phyloP scores from a whole-genome alignment of 2,797 vertebrate genomes.

The Rhinella marina region DNA sequence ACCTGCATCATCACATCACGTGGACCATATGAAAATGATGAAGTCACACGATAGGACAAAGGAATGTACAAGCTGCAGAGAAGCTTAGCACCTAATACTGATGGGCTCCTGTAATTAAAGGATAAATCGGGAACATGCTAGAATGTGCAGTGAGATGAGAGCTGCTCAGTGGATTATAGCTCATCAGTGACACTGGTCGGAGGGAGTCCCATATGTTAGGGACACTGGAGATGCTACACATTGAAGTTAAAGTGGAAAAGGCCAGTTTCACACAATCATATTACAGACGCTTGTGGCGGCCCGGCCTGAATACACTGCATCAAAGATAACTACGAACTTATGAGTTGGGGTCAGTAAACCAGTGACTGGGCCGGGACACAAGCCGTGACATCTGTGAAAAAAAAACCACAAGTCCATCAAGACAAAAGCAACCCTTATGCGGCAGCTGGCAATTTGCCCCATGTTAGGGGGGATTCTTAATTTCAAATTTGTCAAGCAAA shows the following conservation, averaged over 20 bases:
- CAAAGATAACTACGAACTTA: too few relatives aligned
- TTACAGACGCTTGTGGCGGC: too few relatives aligned
- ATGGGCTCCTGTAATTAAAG: constrained; percentile 38
- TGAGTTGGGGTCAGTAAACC: too few relatives aligned
- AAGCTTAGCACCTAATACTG: constrained; percentile 11
- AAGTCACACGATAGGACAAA: background rate
- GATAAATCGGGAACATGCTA: constrained; percentile 27
- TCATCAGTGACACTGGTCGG: background rate
- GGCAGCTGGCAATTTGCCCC: too few relatives aligned
- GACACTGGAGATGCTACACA: background rate
- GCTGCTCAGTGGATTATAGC: background rate
- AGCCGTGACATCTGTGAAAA: too few relatives aligned
- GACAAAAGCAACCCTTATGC: too few relatives aligned
- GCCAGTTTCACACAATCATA: too few relatives aligned
- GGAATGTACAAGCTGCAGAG: constrained; percentile 20
- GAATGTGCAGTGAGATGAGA: constrained; percentile 29
- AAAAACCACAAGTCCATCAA: too few relatives aligned
- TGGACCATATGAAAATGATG: background rate
- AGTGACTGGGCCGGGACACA: too few relatives aligned
- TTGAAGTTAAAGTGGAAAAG: background rate
- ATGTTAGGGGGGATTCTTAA: too few relatives aligned
- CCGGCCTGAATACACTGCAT: too few relatives aligned
- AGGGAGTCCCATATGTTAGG: background rate
- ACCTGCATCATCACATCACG: background rate
- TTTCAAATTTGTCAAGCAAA: too few relatives aligned